Conservation (phyloP, 2,113 vertebrate genomes). For the Eublepharis macularius region DNA sequence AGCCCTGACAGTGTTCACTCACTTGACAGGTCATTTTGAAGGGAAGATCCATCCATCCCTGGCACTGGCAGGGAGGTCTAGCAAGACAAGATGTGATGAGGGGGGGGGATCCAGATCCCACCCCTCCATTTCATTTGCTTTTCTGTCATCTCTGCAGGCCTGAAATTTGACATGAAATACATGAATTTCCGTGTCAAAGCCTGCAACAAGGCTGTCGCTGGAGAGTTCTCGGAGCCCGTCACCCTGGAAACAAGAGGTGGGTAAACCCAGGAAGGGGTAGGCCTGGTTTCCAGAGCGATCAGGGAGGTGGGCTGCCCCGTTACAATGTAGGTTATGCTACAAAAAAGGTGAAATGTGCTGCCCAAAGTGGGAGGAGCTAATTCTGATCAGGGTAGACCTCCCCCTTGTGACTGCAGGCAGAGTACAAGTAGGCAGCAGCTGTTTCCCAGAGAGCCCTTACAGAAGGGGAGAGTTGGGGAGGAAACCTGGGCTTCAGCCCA, state of each 20-base stretch:
- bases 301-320: neutral
- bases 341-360: neutral
- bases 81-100: no score
- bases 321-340: neutral
- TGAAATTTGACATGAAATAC: constrained; percentile 93
- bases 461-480: neutral
- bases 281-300: neutral
- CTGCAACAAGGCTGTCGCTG: constrained; percentile 93
- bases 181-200: constrained; percentile 93
- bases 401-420: neutral
- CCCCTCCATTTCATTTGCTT: neutral
- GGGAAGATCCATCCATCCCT: no score
- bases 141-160: constrained; percentile 46
- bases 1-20: no score
- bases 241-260: constrained; percentile 92
- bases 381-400: neutral
- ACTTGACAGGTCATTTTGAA: no score
- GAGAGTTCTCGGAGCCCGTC: constrained; percentile 92
- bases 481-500: neutral
- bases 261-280: neutral
- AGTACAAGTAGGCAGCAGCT: neutral
- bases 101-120: no score
- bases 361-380: neutral
- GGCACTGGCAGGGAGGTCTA: no score
- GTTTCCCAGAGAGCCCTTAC: neutral